Conservation (phyloP, 1,140 invertebrate species). For the Lycorma delicatula region DNA sequence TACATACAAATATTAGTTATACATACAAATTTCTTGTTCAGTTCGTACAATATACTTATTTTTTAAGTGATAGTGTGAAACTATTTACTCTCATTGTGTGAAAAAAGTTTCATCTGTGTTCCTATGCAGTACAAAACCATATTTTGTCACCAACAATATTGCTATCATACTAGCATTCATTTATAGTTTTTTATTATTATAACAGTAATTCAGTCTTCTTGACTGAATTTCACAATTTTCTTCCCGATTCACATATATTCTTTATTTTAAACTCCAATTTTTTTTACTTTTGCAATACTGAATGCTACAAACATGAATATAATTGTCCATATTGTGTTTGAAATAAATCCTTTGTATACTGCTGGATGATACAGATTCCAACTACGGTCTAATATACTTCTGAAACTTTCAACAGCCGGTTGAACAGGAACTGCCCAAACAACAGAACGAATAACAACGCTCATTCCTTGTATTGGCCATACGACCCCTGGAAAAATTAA, state of each 20-base stretch:
- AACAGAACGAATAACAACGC: slow-evolving; percentile 40
- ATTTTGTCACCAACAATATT: too few species aligned
- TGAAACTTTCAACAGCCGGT: slow-evolving; percentile 45
- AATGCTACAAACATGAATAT: slow-evolving; percentile 2
- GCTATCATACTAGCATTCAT: too few species aligned
- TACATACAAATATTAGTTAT: too few species aligned
- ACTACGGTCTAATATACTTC: slow-evolving; percentile 30
- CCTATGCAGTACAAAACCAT: too few species aligned
- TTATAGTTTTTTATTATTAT: too few species aligned
- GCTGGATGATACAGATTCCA: slow-evolving; percentile 9
- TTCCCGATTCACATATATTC: neutral
- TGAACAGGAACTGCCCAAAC: slow-evolving; percentile 46
- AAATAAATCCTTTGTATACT: slow-evolving; percentile 5
- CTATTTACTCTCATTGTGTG: too few species aligned
- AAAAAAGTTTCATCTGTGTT: too few species aligned
- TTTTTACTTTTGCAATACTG: slow-evolving; percentile 4
- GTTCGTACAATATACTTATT: too few species aligned
- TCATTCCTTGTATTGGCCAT: slow-evolving; percentile 53
- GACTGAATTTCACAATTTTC: too few species aligned
- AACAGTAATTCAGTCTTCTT: too few species aligned
- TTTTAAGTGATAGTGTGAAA: too few species aligned
- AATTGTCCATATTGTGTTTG: neutral
- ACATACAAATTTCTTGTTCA: too few species aligned
- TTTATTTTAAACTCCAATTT: neutral
- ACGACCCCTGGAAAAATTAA: slow-evolving; percentile 42